Base-by-base conservation (phyloP, 2,797 vertebrate genomes). In the Antennarius maculatus region DNA sequence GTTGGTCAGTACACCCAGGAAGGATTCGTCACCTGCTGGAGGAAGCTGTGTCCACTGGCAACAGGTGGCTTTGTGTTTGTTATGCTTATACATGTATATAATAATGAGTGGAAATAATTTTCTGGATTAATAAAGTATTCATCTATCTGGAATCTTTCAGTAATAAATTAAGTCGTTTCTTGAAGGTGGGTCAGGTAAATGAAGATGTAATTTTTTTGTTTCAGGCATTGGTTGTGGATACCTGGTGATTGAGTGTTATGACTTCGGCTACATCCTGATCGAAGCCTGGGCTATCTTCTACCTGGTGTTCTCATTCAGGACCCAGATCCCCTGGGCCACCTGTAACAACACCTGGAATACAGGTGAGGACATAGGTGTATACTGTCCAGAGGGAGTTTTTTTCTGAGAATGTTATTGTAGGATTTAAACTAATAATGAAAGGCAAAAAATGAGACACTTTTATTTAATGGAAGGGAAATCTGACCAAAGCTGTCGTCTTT, bases 321-420 rank as follows among this genome's bases (percentile, higher is more conserved):
- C 74, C 4, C 37, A 81, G 52, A 77, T 90, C 3, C 87, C 88
- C 4, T 92, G 90, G 89, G 71, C 61, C 65, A 88, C 17, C 55
- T 92, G 85, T 75, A 69, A 58, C 15, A 90, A 90, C 61, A 41
- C 18, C 69, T 91, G 89, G 87, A 90, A 90, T 37, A 88, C 80
- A 80, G 80, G 86, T 82, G 23, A 23, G 23, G 23, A 23, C 23
- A 23, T 23, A 23, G 23, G 23, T 23, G 23, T 23, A 23, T 23
- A 23, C 23, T 23, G 23, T 23, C 23, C 23, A 23, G 23, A 23
- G 23, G 23, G 23, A 23, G 23, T 23, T 23, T 23, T 23, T 23
- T 23, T 23, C 23, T 2, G 2, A 23, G 23, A 23, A 23, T 23
- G 23, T 23, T 23, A 23, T 23, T 23, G 23, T 23, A 23, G 2